Evolutionary conservation across 2,888 invertebrate species (phyloP).

Genomic region (Tineola bisselliella): DNA sequence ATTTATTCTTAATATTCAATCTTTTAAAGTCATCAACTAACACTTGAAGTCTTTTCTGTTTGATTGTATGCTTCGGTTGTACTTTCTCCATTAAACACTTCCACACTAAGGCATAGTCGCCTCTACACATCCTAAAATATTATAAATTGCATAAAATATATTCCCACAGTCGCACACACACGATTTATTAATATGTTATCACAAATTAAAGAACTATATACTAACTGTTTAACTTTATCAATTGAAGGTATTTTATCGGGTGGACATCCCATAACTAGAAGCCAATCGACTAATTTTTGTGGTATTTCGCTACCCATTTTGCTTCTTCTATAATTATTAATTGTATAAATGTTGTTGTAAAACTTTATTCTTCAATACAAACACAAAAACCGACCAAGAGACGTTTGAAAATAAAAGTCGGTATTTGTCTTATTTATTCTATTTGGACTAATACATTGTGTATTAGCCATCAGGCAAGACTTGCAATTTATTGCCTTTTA

Average conservation of each 20-base stretch:
- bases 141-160: background rate
- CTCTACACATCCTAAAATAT: constrained; percentile 44
- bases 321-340: no score
- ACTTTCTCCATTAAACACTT: constrained; percentile 53
- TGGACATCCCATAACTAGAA: constrained; percentile 52
- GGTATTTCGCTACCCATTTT: constrained; percentile 38
- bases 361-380: constrained; percentile 23
- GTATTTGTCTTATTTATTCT: background rate
- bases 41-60: constrained; percentile 42
- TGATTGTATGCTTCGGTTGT: constrained; percentile 34
- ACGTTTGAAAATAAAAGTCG: background rate
- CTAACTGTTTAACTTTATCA: constrained; percentile 48
- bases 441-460: no score
- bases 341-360: background rate
- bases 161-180: no score
- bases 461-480: no score
- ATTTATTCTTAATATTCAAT: constrained; percentile 31
- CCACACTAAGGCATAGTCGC: constrained; percentile 57
- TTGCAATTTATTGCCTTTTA: no score
- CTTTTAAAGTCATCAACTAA: constrained; percentile 42
- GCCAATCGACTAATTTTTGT: constrained; percentile 47
- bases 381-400: background rate
- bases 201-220: constrained; percentile 13
- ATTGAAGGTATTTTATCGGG: constrained; percentile 43
- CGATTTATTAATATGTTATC: no score